Evolutionary conservation across 1,140 invertebrate genomes (phyloP).

Genomic region (Pogonognathellus flavescens): DNA sequence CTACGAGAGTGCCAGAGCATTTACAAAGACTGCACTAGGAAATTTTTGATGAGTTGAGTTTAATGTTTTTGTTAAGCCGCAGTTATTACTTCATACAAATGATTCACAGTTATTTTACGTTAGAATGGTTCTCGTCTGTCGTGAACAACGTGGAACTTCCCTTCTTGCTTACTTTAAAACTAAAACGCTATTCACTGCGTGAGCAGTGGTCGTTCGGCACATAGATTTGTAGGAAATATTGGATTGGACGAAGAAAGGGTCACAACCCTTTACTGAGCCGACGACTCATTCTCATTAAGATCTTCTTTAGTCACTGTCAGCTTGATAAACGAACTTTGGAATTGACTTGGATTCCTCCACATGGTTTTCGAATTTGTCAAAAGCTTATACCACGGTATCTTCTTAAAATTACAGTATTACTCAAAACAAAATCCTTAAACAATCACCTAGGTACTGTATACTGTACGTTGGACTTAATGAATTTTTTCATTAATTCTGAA

Average conservation of each 20-base stretch:
- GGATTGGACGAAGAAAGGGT: slow-evolving; percentile 29
- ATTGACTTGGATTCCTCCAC: slow-evolving; percentile 59
- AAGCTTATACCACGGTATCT: neutral
- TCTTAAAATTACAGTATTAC: neutral
- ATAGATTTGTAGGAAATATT: neutral
- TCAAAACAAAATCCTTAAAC: neutral
- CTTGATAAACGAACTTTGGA: slow-evolving; percentile 54
- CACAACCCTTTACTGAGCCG: slow-evolving; percentile 42
- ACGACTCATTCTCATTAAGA: slow-evolving; percentile 62
- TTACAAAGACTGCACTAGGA: neutral
- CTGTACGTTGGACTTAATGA: slow-evolving; percentile 10
- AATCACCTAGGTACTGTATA: no score
- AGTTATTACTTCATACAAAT: slow-evolving; percentile 50
- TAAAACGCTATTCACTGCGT: neutral
- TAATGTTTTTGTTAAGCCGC: slow-evolving; percentile 28
- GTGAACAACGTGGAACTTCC: neutral
- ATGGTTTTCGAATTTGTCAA: slow-evolving; percentile 63
- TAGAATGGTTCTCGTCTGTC: neutral
- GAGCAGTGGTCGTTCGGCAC: neutral
- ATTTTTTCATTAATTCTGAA: neutral
- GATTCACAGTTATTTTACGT: slow-evolving; percentile 38
- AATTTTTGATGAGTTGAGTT: slow-evolving; percentile 25
- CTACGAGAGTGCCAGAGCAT: no score
- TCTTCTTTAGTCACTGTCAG: slow-evolving; percentile 62
- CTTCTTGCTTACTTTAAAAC: slow-evolving; percentile 40